A percentile compares a stretch with the other conserved stretches of the same genome.
Conservation (phyloP, 2,888 invertebrate genomes). For the Ptychoptera contaminata region DNA sequence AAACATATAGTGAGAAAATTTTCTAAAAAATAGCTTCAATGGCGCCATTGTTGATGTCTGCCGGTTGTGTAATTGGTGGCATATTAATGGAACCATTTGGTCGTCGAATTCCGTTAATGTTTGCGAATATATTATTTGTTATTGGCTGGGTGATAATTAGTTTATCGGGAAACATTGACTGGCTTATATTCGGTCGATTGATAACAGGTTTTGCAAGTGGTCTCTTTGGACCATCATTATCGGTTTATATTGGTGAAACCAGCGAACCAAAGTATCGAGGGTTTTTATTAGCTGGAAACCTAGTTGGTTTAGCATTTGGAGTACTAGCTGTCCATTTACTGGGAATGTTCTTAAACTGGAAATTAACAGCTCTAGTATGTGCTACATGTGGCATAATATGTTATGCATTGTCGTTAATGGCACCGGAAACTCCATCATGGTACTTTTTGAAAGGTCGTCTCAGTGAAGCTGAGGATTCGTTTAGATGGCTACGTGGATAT, state of each 20-base stretch:
- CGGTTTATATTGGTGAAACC: constrained; percentile 44
- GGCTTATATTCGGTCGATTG: constrained; percentile 38
- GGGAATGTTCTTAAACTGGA: constrained; percentile 47
- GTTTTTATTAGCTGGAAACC: constrained; percentile 38
- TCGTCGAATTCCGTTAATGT: constrained; percentile 37
- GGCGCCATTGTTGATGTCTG: constrained; percentile 46
- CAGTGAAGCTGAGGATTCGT: constrained; percentile 37
- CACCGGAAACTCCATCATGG: constrained; percentile 49
- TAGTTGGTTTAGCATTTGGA: constrained; percentile 40
- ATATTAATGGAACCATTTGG: constrained; percentile 44
- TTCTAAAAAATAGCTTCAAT: constrained; percentile 35
- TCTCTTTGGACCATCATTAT: constrained; percentile 36
- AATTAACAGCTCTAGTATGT: constrained; percentile 40
- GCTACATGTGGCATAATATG: constrained; percentile 35
- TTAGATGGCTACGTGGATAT: constrained; percentile 38
- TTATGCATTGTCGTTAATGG: constrained; percentile 32
- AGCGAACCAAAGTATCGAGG: constrained; percentile 42
- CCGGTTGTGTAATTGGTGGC: constrained; percentile 43
- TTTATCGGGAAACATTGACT: constrained; percentile 32
- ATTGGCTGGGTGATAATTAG: constrained; percentile 44
- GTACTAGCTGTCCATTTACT: constrained; percentile 40
- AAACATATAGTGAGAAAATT: constrained; percentile 2
- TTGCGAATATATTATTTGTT: constrained; percentile 38
- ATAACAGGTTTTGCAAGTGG: constrained; percentile 41
- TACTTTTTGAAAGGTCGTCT: constrained; percentile 36